Evolutionary conservation across 1,140 invertebrate species (phyloP), one percentile per base, ranked within the genome.

Genomic region (Pinna nobilis): DNA sequence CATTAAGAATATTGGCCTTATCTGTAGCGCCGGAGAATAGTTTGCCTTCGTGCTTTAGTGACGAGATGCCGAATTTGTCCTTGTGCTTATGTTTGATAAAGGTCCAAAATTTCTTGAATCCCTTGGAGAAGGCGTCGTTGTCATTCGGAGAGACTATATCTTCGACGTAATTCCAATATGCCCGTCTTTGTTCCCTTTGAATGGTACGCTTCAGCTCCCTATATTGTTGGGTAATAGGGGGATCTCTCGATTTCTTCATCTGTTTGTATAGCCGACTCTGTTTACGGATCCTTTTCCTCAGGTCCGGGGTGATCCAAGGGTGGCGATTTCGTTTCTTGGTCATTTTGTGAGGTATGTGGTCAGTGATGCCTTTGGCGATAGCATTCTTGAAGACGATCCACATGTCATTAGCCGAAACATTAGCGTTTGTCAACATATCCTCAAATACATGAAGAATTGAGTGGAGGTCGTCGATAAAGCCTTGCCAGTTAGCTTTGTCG

Each of bases 401-500:
- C 7, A 64, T 6, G 13, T 47, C 61, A 25, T 64, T 1, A 44
- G 61, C 33, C 20, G 25, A 18, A 49, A 7, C 20, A 15, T 15
- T n/a, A n/a, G n/a, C 44, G 15, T 64, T 28, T n/a, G 7, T 18
- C 11, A 23, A 20, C 32, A 47, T 60, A n/a, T 60, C 33, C 1
- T 35, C 20, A 23, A 60, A 20, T 28, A 28, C 30, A 30, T 57
- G 18, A 15, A 47, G 20, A 25, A 49, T 23, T 25, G 25, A 4
- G n/a, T 64, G n/a, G 4, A 64, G 6, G 11, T 32, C 23, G 25
- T 41, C 30, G 9, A 59, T 33, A 33, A 59, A 39, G 28, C 32
- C 55, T n/a, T 71, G 47, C 69, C 69, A 71, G 25, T 71, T 53
- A 33, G 69, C 69, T 7, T 71, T 71, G n/a, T 47, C 37, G 32